Evolutionary conservation across 2,888 invertebrate species (phyloP), one percentile per base, ranked within the genome.

Genomic region (Lithophane leautieri): DNA sequence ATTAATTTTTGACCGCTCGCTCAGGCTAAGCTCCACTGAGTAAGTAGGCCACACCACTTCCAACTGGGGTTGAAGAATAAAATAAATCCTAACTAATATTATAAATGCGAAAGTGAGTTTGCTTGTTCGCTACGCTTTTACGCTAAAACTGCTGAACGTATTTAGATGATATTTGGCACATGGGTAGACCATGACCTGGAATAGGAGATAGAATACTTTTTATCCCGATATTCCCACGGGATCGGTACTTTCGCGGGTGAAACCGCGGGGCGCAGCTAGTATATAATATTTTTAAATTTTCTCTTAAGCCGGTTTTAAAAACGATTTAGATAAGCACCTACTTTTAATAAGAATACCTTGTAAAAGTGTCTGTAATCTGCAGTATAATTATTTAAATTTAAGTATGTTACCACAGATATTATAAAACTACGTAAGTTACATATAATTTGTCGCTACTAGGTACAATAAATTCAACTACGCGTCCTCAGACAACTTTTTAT

Each of bases 401-500:
- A 62, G 0, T 47, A 19, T 3, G 34, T 34, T 28, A 28, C 16
- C 6, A n/a, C n/a, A n/a, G n/a, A n/a, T n/a, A n/a, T n/a, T n/a
- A n/a, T n/a, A n/a, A n/a, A n/a, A n/a, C n/a, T n/a, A n/a, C n/a
- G n/a, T n/a, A n/a, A n/a, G n/a, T n/a, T n/a, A n/a, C 2, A 16
- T 44, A 54, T 47, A n/a, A 42, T 56, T 69, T 70, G 50, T 58
- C 44, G 22, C 44, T 9, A 14, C 56, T 42, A 16, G 25, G 25
- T 56, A 9, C 63, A 42, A 58, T 56, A 75, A 75, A 62, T 52
- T 56, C n/a, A 58, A 58, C 62, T 7, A 47, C 47, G 14, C 47
- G 47, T 69, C 42, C 47, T 22, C 50, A 14, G 28, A 70, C n/a
- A 52, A 58, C 61, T 63, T 83, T 72, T 80, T 76, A 68, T 70